These are phyloP conservation scores for Selene dorsalis DNA, from an alignment of 2,797 vertebrate species.

Conservation along the genomic window DNA sequence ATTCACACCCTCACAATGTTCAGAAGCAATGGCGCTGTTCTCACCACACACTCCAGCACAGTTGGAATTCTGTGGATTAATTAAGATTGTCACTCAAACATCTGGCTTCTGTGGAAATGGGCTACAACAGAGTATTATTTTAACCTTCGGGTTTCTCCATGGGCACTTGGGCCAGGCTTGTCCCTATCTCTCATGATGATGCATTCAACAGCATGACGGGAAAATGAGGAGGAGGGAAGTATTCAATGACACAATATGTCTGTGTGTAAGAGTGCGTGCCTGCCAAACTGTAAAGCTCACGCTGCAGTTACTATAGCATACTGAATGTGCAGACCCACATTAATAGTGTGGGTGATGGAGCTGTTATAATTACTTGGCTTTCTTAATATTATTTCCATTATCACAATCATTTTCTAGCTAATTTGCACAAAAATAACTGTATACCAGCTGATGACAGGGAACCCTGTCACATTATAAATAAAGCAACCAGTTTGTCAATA, in stretches of 20 bases:
- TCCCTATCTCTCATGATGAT: background rate
- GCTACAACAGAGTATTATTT: background rate
- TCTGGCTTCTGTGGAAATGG: constrained; percentile 43
- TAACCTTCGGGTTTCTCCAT: background rate
- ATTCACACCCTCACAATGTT: constrained; percentile 14
- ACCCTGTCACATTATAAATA: background rate
- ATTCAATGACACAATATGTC: constrained; percentile 8
- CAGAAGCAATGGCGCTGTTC: constrained; percentile 12
- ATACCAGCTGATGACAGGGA: background rate
- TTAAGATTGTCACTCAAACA: constrained; percentile 55
- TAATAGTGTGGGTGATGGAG: constrained; percentile 2
- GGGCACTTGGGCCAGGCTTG: background rate
- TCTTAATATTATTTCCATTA: background rate
- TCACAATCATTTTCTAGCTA: constrained; percentile 2
- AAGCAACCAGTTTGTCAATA: background rate
- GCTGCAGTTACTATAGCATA: background rate
- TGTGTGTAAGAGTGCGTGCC: constrained; percentile 10
- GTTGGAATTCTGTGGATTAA: constrained; percentile 36
- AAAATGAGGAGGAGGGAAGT: constrained; percentile 12
- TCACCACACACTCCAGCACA: constrained; percentile 11
- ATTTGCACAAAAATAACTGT: constrained; percentile 1
- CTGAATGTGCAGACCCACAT: constrained; percentile 4
- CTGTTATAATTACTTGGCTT: constrained; percentile 21
- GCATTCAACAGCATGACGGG: constrained; percentile 1
- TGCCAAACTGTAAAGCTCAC: constrained; percentile 20